Conservation (phyloP, 2,888 invertebrate genomes). For the Teinopalpus imperialis region DNA sequence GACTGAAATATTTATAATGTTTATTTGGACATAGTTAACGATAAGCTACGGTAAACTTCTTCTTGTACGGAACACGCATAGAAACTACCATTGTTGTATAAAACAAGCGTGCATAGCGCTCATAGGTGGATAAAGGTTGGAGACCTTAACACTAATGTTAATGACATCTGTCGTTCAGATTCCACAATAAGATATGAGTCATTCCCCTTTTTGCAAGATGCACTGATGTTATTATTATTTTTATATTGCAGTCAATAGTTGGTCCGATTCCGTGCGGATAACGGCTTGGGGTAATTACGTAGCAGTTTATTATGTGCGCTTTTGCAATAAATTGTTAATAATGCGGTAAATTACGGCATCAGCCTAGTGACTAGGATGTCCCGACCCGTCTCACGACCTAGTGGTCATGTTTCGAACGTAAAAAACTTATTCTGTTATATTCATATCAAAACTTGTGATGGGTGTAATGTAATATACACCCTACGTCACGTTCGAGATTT, state of each 20-base stretch:
- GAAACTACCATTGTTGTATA: too few species aligned
- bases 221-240: slow-evolving; percentile 10
- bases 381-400: too few species aligned
- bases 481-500: too few species aligned
- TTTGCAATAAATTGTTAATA: neutral
- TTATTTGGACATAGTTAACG: too few species aligned
- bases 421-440: too few species aligned
- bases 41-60: too few species aligned
- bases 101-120: too few species aligned
- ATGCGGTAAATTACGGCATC: too few species aligned
- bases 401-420: too few species aligned
- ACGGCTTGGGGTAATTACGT: neutral
- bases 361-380: too few species aligned
- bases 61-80: too few species aligned
- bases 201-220: slow-evolving; percentile 9
- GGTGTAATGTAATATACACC: neutral
- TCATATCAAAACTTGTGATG: neutral
- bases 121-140: slow-evolving; percentile 14
- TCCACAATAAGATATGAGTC: slow-evolving; percentile 14
- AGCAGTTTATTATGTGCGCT: neutral
- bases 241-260: slow-evolving; percentile 18
- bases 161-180: slow-evolving; percentile 20
- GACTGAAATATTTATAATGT: too few species aligned
- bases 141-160: slow-evolving; percentile 16
- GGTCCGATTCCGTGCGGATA: neutral